Evolutionary conservation across 2,113 vertebrate species (phyloP).

Genomic region (Pyrgilauda ruficollis): DNA sequence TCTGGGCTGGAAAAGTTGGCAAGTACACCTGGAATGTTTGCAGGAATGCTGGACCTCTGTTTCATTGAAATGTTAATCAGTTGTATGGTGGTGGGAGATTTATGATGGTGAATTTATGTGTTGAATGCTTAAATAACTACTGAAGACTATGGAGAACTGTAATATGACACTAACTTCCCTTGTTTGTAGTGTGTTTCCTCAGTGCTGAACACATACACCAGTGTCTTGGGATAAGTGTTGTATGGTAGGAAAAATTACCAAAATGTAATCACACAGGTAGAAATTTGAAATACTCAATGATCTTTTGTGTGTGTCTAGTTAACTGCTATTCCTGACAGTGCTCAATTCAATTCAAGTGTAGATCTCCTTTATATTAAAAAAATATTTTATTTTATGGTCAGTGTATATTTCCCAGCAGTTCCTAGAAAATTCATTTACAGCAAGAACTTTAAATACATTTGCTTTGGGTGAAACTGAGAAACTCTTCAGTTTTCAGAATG

Average conservation of each 20-base stretch:
- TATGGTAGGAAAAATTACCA: constrained; percentile 16
- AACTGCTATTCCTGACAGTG: neutral
- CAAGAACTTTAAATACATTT: neutral
- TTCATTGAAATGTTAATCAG: neutral
- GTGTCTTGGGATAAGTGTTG: constrained; percentile 35
- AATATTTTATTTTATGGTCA: neutral
- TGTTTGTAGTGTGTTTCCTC: constrained; percentile 40
- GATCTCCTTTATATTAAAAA: neutral
- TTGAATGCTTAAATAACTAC: neutral
- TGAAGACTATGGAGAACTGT: neutral
- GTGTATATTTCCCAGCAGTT: neutral
- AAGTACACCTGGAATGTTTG: constrained; percentile 61
- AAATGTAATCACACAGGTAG: neutral
- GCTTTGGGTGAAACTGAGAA: neutral
- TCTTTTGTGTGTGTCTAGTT: neutral
- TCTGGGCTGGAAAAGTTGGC: constrained; percentile 44
- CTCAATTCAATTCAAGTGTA: neutral
- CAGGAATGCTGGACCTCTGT: constrained; percentile 47
- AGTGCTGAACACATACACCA: neutral
- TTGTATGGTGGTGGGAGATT: neutral
- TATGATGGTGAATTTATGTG: neutral
- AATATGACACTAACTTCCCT: neutral
- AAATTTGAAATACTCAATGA: neutral
- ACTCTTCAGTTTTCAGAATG: neutral
- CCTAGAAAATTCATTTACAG: neutral